Evolutionary conservation across 2,797 vertebrate genomes (phyloP), one percentile per base, ranked within the genome.

Genomic region (Peromyscus eremicus): DNA sequence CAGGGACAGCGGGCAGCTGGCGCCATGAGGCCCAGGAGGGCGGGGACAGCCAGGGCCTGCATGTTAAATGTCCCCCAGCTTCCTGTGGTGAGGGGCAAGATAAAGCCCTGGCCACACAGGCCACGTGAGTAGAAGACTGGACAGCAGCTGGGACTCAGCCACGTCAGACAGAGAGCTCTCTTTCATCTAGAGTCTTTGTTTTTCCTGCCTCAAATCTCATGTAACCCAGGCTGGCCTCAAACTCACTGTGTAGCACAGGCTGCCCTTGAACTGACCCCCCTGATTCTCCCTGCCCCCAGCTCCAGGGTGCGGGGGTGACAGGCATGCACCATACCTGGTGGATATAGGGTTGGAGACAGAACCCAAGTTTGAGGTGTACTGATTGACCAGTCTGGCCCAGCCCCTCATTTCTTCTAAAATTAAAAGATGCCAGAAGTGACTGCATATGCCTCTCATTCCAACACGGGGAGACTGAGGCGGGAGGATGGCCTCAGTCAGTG

Each of bases 31-130:
- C 62, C 43, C 17, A 2, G 55, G 88, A 21, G 84, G 91, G 94
- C 12, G 89, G 91, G 96, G 62, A 57, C 3, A 83, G 93, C 82
- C 86, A 64, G 88, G 60, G 77, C 89, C 85, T 95, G 92, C 75
- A 73, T 95, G 93, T 87, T 85, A 91, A 97, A 95, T 94, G 92
- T 57, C 46, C 32, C 88, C 87, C 21, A 11, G 85, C 75, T 92
- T 89, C 97, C 96, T 11, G 62, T 21, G 0, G 95, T 11, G 43
- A 89, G 76, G 66, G 32, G 19, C 29, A 43, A 34, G 43, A 13
- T 25, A 66, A 66, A 80, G 17, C 43, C 43, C 57, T 4, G 21
- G 27, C 11, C 55, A 62, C 62, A 79, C 7, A 29, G 25, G 34
- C 34, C 32, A 49, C 0, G 7, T 10, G 60, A 29, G 32, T 34